phyloP scores from a whole-genome alignment of 2,888 invertebrate species.

The Sinodicranocentrus sp. region DNA sequence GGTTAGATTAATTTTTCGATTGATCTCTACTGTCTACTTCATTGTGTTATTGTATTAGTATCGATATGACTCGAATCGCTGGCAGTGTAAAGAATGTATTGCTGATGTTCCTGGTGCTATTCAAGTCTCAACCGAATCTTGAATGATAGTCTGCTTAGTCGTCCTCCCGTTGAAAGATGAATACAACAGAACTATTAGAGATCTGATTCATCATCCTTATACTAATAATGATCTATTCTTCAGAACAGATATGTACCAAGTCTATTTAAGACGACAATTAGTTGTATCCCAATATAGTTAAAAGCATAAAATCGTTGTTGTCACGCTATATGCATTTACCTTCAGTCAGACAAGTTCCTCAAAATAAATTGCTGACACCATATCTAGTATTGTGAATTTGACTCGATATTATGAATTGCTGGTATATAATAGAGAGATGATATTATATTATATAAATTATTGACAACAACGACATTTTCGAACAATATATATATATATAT shows the following conservation, averaged over 20 bases:
- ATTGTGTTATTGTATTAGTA: background rate
- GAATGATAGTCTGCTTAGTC: conserved; percentile 7
- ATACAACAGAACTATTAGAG: conserved; percentile 22
- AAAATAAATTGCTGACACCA: conserved; percentile 28
- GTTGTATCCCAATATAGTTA: background rate
- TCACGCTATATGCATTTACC: conserved; percentile 16
- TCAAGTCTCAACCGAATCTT: conserved; percentile 20
- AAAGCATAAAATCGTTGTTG: background rate
- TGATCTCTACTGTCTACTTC: background rate
- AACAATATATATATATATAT: conserved; percentile 27
- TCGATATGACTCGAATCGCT: background rate
- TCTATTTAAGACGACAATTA: background rate
- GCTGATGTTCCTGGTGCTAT: conserved; percentile 39
- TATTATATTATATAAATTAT: conserved; percentile 32
- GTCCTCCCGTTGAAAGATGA: conserved; percentile 53
- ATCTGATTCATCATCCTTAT: conserved; percentile 22
- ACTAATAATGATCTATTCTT: too few species aligned
- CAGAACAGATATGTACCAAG: too few species aligned
- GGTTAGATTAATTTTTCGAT: background rate
- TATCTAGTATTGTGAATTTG: conserved; percentile 43
- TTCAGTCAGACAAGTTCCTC: conserved; percentile 34
- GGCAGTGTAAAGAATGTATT: background rate
- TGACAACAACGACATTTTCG: conserved; percentile 42
- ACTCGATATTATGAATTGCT: conserved; percentile 34
- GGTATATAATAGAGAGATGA: conserved; percentile 25